Evolutionary conservation across 1,140 invertebrate species (phyloP), one percentile per base, ranked within the genome.

Genomic region (Cherax destructor): DNA sequence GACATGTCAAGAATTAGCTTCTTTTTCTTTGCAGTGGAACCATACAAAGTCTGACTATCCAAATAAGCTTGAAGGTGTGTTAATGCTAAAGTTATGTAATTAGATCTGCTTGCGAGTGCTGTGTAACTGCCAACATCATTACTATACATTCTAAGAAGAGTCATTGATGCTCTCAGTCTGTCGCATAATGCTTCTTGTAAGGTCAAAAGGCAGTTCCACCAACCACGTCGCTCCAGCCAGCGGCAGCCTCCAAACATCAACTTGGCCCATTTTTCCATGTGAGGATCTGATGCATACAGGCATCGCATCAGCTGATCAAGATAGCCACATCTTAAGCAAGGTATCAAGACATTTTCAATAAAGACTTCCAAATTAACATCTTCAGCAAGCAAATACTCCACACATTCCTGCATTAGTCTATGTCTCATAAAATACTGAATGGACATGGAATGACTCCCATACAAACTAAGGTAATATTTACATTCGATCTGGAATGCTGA

Each of bases 381-480:
- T 79, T 86, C 78, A 30, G 49, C 52, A 49, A 80, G 65, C n/a
- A 91, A 56, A 69, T 91, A 91, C 47, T 91, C 85, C 13, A 86
- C 78, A 87, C 90, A 91, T 56, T 87, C 90, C 21, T 91, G 84
- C 50, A 87, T 47, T 41, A 83, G 90, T 13, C 59, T 86, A 80
- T 91, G 50, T 50, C 90, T 80, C 78, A 91, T 91, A 78, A 81
- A 87, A 65, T 83, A 91, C 84, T 91, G 83, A 18, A 91, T 86
- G 59, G 84, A 76, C 90, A 91, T 91, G 50, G 76, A 49, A 83
- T 91, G 90, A 83, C 83, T 86, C 3, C 90, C 90, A 61, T 91
- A 91, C 18, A 91, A 83, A 47, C 49, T 79, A 21, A 91, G 78
- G 47, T 91, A 91, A 65, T 91, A 91, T 59, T 87, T 91, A 49